Base-by-base conservation (phyloP, 2,888 invertebrate genomes). In the Sisyra terminalis region DNA sequence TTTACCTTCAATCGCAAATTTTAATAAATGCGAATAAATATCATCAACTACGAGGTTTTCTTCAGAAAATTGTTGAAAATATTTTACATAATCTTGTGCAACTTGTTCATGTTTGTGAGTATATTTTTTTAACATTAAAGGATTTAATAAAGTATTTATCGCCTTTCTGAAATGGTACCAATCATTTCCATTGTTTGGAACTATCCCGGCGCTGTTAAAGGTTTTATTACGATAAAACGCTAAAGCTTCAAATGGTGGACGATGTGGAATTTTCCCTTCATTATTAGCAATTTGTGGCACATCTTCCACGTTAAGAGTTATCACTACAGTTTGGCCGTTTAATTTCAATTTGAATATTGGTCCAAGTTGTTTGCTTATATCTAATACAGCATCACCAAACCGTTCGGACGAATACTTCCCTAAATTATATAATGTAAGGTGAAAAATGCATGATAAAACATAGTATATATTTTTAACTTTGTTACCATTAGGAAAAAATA, bases 171-270 rank as follows among this genome's bases (percentile, higher is more conserved):
- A 10, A 18, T 2, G 60, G 48, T 69, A 64, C 74, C 74, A 74
- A 49, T 72, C 70, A 13, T 65, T 61, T 0, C 73, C 73, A 54
- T 73, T 73, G 39, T 67, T 67, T 46, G 71, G 69, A 10, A 72
- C 69, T 4, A 73, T 58, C 9, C 73, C 73, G 8, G 65, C 64
- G 45, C 70, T 67, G 9, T 53, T 54, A 47, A 58, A 63, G 5
- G 48, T 48, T 48, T 63, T 57, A 46, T 63, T 51, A 35, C 72
- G 54, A 49, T 68, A 70, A 46, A 64, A 53, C 42, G 63, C 57
- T 6, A 70, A 57, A 2, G 71, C 69, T 32, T 69, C 67, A 50
- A 74, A 64, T 3, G 69, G 61, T 2, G 66, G 66, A 34, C 72
- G 60, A 43, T 59, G 50, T 1, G 73, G 73, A 39, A 52, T 55